A percentile compares a stretch with the other conserved stretches of the same genome.
Evolutionary conservation across 2,797 vertebrate species (phyloP).

Genomic region (Trachops cirrhosus): DNA sequence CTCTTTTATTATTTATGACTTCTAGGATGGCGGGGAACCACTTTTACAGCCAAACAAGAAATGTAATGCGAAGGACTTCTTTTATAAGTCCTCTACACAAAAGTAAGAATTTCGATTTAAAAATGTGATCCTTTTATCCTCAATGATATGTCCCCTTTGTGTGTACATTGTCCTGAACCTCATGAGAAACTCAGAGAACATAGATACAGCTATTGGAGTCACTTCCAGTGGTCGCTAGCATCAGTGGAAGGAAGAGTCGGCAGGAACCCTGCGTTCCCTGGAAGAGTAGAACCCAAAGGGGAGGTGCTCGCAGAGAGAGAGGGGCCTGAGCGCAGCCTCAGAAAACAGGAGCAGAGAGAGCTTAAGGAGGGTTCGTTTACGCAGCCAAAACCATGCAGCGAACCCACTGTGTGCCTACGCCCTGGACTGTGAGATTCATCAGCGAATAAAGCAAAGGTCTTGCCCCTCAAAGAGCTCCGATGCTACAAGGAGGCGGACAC

Average conservation of each 20-base stretch:
- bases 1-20: neutral
- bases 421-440: neutral
- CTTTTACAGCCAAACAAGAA: slow-evolving; percentile 45
- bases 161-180: neutral
- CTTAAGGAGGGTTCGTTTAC: no score
- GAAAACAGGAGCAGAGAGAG: neutral
- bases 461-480: neutral
- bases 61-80: slow-evolving; percentile 70
- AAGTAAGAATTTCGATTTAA: slow-evolving; percentile 78
- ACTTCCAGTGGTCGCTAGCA: neutral
- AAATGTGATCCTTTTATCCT: neutral
- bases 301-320: neutral
- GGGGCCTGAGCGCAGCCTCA: accelerated
- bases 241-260: neutral
- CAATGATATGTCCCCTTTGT: neutral
- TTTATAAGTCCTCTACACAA: slow-evolving; percentile 84
- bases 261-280: neutral
- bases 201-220: neutral
- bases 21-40: slow-evolving; percentile 62
- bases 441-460: neutral
- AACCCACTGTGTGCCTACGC: accelerated
- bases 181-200: neutral
- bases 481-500: neutral
- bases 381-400: accelerated
- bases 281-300: neutral